A percentile compares a stretch with the other conserved stretches of the same genome.
Evolutionary conservation across 2,888 invertebrate species (phyloP).

Genomic region (Plusia festucae): DNA sequence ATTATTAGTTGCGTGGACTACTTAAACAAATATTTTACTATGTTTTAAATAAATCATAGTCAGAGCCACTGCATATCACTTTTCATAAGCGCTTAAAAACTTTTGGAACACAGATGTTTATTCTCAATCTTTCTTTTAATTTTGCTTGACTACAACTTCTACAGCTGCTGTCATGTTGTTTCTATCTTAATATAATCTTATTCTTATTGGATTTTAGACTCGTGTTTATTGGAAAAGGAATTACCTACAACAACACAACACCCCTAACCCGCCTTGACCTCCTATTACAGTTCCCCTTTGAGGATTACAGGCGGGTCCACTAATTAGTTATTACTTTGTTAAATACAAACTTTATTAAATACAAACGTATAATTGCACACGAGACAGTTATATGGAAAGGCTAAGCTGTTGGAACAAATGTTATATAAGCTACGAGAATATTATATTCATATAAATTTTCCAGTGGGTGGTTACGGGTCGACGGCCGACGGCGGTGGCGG

Average conservation of each 20-base stretch:
- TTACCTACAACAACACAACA: conserved; percentile 7
- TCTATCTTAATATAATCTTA: conserved; percentile 17
- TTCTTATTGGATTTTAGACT: conserved; percentile 38
- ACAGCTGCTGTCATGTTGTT: neutral
- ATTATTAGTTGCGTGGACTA: conserved; percentile 1
- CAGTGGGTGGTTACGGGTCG: conserved; percentile 90
- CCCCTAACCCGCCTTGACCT: conserved; percentile 6
- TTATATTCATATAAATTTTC: conserved; percentile 56
- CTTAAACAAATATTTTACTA: conserved; percentile 4
- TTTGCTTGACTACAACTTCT: conserved; percentile 1
- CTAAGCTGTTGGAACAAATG: neutral
- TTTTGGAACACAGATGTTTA: conserved; percentile 3
- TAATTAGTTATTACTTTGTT: conserved; percentile 36
- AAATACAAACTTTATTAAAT: too few relatives aligned
- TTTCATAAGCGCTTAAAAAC: neutral
- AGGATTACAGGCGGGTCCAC: conserved; percentile 22
- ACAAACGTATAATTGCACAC: neutral
- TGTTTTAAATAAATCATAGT: conserved; percentile 7
- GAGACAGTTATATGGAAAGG: conserved; percentile 4
- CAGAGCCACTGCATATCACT: conserved; percentile 3
- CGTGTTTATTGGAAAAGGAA: conserved; percentile 17
- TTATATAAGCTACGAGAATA: neutral
- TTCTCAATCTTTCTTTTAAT: neutral
- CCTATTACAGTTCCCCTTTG: conserved; percentile 19
- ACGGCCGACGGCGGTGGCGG: conserved; percentile 71